phyloP scores from a whole-genome alignment of 2,113 vertebrate genomes.

The Boulengeromyrus knoepffleri region DNA sequence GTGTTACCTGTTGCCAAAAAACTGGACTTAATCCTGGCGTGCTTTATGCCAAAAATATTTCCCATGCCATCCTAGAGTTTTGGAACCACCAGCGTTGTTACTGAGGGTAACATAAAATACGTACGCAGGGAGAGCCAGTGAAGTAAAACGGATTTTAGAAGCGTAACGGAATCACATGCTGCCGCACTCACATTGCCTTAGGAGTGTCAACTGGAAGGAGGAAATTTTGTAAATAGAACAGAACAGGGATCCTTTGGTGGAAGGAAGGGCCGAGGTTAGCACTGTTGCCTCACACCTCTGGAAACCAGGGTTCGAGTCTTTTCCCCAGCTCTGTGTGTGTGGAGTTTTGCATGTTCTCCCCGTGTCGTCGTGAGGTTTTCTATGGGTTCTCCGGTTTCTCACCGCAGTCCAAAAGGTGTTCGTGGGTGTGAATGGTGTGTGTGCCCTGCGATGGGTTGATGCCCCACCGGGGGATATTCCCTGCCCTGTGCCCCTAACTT shows the following conservation, averaged over 20 bases:
- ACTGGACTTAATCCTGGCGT: not conserved
- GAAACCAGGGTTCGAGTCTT: not conserved
- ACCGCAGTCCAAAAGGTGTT: not conserved
- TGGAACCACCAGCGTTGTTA: not conserved
- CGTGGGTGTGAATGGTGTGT: not conserved
- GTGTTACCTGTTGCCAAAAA: not conserved
- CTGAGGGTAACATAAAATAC: not conserved
- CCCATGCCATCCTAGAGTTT: not conserved
- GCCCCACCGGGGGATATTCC: not conserved
- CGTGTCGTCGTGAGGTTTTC: not conserved
- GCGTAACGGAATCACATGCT: not conserved
- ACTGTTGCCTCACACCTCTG: not conserved
- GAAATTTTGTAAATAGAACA: not conserved
- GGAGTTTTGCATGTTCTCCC: not conserved
- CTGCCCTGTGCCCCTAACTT: not conserved
- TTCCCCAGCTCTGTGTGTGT: not conserved
- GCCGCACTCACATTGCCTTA: not conserved
- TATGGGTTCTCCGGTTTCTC: not conserved
- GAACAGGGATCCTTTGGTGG: not conserved
- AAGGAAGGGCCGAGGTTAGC: not conserved
- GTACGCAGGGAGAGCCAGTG: not conserved
- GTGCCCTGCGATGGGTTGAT: not conserved
- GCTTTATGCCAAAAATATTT: not conserved
- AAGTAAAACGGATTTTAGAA: not conserved
- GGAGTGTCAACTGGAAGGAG: not conserved